Conservation (phyloP, 1,140 invertebrate species). For the Probaryconus sp. region DNA sequence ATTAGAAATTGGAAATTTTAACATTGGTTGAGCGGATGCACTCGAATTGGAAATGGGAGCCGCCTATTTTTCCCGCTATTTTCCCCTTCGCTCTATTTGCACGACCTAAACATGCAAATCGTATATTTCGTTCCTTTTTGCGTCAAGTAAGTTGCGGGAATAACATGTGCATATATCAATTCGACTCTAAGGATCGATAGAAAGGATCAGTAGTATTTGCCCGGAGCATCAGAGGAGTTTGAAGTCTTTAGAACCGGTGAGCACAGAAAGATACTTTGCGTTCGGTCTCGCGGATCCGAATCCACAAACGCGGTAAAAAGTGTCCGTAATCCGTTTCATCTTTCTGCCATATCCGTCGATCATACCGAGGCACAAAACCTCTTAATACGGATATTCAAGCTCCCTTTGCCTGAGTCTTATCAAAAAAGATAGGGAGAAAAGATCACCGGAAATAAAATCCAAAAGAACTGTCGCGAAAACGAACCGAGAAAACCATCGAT, state of each 20-base stretch:
- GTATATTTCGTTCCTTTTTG: conserved; percentile 42
- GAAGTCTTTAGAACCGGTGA: conserved; percentile 42
- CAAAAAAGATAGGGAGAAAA: conserved; percentile 49
- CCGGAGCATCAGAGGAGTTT: conserved; percentile 47
- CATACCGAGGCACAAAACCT: conserved; percentile 45
- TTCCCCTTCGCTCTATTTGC: conserved; percentile 46
- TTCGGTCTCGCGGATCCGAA: conserved; percentile 37
- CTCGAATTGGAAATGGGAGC: no score
- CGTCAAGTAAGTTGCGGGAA: conserved; percentile 34
- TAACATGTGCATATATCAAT: conserved; percentile 57
- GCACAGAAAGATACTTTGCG: conserved; percentile 50
- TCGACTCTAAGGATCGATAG: conserved; percentile 48
- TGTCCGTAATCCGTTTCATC: conserved; percentile 59
- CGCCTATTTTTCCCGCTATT: no score
- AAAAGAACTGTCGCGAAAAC: not conserved
- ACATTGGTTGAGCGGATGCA: no score
- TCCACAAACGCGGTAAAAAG: conserved; percentile 56
- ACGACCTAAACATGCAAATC: conserved; percentile 41
- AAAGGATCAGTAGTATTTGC: conserved; percentile 58
- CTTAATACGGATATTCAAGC: conserved; percentile 55
- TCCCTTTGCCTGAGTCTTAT: conserved; percentile 44
- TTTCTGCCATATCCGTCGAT: conserved; percentile 56
- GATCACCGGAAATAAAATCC: conserved; percentile 39
- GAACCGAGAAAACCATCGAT: conserved; percentile 28
- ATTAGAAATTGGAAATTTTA: no score